Base-by-base conservation (phyloP, 2,888 invertebrate genomes). In the Pteria penguin region DNA sequence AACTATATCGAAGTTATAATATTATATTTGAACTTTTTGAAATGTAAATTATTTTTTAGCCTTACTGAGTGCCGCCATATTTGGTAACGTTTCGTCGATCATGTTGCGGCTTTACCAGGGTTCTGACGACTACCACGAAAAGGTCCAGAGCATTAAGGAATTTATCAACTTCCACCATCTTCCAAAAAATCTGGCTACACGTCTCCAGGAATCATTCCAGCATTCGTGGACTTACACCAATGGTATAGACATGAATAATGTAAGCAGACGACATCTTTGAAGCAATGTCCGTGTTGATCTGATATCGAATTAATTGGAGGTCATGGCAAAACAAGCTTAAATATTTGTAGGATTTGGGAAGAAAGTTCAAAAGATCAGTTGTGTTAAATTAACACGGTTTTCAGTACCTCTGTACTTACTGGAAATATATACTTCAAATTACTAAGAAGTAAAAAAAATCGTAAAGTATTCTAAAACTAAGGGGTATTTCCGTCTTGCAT, bases 81-180 rank as follows among this genome's bases (percentile, higher is more conserved):
- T 92, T 78, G 92, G 92, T 67, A 92, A 92, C 89, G 92, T 92
- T 18, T 92, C 92, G 2, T 91, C 91, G 52, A 92, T 92, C 78
- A 92, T 92, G 92, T 82, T 92, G 80, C 78, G 92, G 29, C 81
- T 92, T 65, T 92, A 92, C 78, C 91, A 92, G 76, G 92, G 92
- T 2, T 90, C 91, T 0, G 92, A 92, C 79, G 92, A 92, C 76
- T 91, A 90, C 78, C 92, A 91, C 75, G 92, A 92, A 84, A 91
- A 90, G 83, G 85, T 90, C 67, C 87, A 89, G 74, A 91, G 92
- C 80, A 91, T 92, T 26, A 92, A 92, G 78, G 92, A 92, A 71
- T 92, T 92, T 82, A 92, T 92, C 58, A 90, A 89, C 78, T 92
- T 92, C 78, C 92, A 92, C 78, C 90, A 90, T 76, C 88, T 92